Evolutionary conservation across 2,797 vertebrate species (phyloP), one percentile per base, ranked within the genome.

Genomic region (Mormyrops boulengeri): DNA sequence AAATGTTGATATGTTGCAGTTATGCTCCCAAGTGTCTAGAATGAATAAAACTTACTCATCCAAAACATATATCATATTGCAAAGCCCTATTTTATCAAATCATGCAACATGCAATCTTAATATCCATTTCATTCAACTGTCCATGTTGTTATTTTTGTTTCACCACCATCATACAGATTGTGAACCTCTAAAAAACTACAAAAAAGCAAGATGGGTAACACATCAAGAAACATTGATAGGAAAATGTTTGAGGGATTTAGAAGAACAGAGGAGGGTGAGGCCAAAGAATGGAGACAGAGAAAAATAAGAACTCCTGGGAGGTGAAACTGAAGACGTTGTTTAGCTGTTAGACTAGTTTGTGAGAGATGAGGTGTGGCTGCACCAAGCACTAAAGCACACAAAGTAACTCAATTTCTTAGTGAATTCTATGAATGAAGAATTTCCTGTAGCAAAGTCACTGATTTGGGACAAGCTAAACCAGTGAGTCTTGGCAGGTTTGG

Each of bases 401-500:
- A 80, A 41, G 73, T 19, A 19, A 44, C 73, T 80, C 38, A 44
- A 41, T 41, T 80, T 80, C 38, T 19, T 60, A 53, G 52, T 34
- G 11, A n/a, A 38, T 87, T 88, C 69, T 60, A 22, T 88, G 77
- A 50, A 38, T 30, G 57, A 57, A 22, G 22, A 3, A 41, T 3
- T 47, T 84, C 26, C 52, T 60, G 34, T 82, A 52, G 38, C 3
- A 73, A 44, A 52, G n/a, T n/a, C 14, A 17, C 77, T 85, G 52
- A 87, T 50, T 87, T 60, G 26, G 41, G 52, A 62, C 41, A 38
- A 52, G 47, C 57, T 44, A 57, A 80, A 66, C 50, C 87, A 66
- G 50, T 88, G 89, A 80, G 85, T 3, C 41, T 52, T 34, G 19
- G 89, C 89, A 89, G 53, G 73, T 88, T 73, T 12, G 73, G 14